Conservation (phyloP, 2,797 vertebrate species). For the Delichon dasypus region DNA sequence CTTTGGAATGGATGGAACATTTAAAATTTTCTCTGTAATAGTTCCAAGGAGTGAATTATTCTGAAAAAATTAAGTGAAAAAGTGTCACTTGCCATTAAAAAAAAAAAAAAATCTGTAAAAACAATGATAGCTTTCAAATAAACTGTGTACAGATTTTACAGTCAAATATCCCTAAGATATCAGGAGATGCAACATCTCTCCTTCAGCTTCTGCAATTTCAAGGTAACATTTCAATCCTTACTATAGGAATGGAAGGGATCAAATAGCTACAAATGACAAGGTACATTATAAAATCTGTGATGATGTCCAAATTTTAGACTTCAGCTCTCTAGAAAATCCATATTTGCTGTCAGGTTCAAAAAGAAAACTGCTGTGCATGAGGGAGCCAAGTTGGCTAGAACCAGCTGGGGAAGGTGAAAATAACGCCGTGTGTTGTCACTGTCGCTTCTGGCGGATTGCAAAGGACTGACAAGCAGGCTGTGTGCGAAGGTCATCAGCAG, state of each 20-base stretch:
- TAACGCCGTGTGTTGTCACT: neutral
- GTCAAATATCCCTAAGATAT: accelerated
- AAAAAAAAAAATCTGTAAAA: neutral
- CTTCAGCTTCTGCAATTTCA: neutral
- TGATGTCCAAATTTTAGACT: neutral
- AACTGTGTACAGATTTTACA: neutral
- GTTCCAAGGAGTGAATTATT: neutral
- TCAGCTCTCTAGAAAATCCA: neutral
- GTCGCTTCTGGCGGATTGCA: neutral
- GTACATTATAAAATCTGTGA: neutral
- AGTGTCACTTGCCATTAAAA: neutral
- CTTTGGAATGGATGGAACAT: neutral
- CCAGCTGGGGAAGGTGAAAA: neutral
- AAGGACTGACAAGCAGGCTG: neutral
- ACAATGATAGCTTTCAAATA: neutral
- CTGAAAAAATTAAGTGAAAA: neutral
- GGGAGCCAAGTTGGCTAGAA: neutral
- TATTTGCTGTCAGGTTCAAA: neutral
- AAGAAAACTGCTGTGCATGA: neutral
- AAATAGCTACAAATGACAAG: neutral
- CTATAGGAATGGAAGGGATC: neutral
- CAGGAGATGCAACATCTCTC: neutral
- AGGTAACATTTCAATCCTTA: neutral
- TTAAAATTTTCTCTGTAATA: neutral
- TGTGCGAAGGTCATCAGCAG: neutral